Conservation (phyloP, 1,140 invertebrate genomes). For the Conus betulinus region DNA sequence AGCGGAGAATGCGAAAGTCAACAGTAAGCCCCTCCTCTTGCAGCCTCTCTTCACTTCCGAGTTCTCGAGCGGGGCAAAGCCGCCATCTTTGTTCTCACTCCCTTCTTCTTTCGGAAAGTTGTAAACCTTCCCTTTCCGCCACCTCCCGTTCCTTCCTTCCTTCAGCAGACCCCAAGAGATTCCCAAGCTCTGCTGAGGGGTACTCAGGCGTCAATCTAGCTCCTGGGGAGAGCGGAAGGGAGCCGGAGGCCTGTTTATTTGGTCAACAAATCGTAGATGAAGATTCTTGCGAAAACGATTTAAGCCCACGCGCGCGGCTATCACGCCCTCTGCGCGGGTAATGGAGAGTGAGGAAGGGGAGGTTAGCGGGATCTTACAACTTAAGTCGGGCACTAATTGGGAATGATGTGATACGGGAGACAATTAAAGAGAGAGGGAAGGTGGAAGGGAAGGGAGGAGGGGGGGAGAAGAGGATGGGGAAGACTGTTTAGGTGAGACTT, state of each 20-base stretch:
- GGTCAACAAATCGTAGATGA: conserved; percentile 39
- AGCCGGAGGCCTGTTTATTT: conserved; percentile 32
- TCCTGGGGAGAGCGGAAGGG: background rate
- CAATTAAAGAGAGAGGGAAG: background rate
- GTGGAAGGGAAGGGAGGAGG: background rate
- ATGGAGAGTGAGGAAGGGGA: conserved; percentile 14
- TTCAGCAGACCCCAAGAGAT: background rate
- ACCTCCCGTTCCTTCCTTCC: background rate
- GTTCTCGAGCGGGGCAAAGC: too few species aligned
- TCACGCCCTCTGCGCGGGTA: background rate
- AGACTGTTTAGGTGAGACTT: background rate
- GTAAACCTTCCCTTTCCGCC: background rate
- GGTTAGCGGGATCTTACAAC: background rate
- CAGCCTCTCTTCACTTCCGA: background rate
- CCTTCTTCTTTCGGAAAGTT: background rate
- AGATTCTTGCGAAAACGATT: conserved; percentile 34
- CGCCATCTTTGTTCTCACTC: background rate
- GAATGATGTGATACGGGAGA: conserved; percentile 27
- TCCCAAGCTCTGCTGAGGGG: background rate
- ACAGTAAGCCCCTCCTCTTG: conserved; percentile 3
- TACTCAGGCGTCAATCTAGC: conserved; percentile 7
- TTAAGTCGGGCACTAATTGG: conserved; percentile 27
- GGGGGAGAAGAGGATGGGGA: background rate
- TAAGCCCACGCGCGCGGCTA: conserved; percentile 21
- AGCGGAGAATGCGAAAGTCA: conserved; percentile 15